Conservation (phyloP, 1,140 invertebrate species). For the Drosophila willistoni region DNA sequence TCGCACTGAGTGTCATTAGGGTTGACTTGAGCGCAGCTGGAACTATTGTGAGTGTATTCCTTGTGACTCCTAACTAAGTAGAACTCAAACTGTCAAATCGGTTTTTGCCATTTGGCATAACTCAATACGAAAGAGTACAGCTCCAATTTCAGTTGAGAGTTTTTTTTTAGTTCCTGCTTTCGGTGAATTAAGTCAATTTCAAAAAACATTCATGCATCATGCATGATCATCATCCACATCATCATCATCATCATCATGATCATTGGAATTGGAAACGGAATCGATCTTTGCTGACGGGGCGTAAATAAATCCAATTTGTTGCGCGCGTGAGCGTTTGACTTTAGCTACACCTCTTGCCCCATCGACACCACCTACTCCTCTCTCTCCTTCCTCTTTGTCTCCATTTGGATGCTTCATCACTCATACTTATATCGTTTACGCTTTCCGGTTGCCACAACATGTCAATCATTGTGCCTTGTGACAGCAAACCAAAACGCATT, state of each 20-base stretch:
- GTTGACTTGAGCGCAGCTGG: slow-evolving; percentile 73
- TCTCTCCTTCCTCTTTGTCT: background rate
- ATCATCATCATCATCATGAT: slow-evolving; percentile 31
- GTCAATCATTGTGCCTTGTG: slow-evolving; percentile 51
- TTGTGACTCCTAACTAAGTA: slow-evolving; percentile 31
- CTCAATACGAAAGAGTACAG: slow-evolving; percentile 48
- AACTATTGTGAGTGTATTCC: slow-evolving; percentile 11
- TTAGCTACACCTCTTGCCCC: slow-evolving; percentile 16
- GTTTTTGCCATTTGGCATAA: slow-evolving; percentile 56
- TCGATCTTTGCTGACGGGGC: slow-evolving; percentile 49
- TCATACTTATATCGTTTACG: slow-evolving; percentile 45
- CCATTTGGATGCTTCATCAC: background rate
- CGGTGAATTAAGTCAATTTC: slow-evolving; percentile 58
- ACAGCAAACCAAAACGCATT: slow-evolving; percentile 37
- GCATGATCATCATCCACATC: slow-evolving; percentile 38
- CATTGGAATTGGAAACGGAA: slow-evolving; percentile 4
- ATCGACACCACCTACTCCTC: background rate
- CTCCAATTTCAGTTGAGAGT: slow-evolving; percentile 18
- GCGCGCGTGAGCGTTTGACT: slow-evolving; percentile 68
- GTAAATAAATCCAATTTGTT: slow-evolving; percentile 73
- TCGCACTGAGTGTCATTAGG: slow-evolving; percentile 75
- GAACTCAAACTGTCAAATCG: slow-evolving; percentile 56
- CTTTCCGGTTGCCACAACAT: slow-evolving; percentile 67
- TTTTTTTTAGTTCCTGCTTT: slow-evolving; percentile 39
- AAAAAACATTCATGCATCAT: slow-evolving; percentile 58